These are phyloP conservation scores for Craniophora ligustri DNA, from an alignment of 2,888 invertebrate species.

Conservation along the genomic window DNA sequence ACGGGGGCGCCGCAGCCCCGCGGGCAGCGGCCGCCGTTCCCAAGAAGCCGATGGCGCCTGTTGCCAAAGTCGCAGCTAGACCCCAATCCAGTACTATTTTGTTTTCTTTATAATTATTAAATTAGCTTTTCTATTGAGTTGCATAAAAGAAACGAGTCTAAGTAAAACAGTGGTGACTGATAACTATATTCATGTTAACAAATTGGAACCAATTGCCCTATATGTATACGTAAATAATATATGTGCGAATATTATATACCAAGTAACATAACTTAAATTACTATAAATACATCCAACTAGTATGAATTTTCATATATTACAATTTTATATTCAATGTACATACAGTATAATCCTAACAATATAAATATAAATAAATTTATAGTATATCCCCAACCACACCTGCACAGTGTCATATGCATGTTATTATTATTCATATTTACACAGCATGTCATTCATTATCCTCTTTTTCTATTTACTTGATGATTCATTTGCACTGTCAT, in stretches of 20 bases:
- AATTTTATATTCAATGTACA: slow-evolving; percentile 37
- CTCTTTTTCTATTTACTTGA: slow-evolving; percentile 20
- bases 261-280: slow-evolving; percentile 4
- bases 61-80: slow-evolving; percentile 90
- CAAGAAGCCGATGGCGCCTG: slow-evolving; percentile 82
- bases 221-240: slow-evolving; percentile 43
- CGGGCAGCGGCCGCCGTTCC: slow-evolving; percentile 75
- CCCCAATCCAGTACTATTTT: slow-evolving; percentile 89
- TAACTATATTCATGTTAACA: slow-evolving; percentile 43
- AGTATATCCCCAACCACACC: slow-evolving; percentile 39
- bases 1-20: slow-evolving; percentile 90
- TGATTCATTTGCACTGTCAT: slow-evolving; percentile 16
- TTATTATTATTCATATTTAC: slow-evolving; percentile 47
- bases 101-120: slow-evolving; percentile 66
- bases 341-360: slow-evolving; percentile 31
- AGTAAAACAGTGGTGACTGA: slow-evolving; percentile 16
- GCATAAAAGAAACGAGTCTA: slow-evolving; percentile 24
- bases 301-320: too few species aligned
- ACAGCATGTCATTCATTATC: slow-evolving; percentile 51
- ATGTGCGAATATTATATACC: slow-evolving; percentile 22
- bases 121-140: slow-evolving; percentile 47
- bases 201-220: slow-evolving; percentile 67
- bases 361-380: background rate
- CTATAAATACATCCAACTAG: too few species aligned
- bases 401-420: slow-evolving; percentile 45